Evolutionary conservation across 1,140 invertebrate species (phyloP).

Genomic region (Trachymyrmex cornetzi): DNA sequence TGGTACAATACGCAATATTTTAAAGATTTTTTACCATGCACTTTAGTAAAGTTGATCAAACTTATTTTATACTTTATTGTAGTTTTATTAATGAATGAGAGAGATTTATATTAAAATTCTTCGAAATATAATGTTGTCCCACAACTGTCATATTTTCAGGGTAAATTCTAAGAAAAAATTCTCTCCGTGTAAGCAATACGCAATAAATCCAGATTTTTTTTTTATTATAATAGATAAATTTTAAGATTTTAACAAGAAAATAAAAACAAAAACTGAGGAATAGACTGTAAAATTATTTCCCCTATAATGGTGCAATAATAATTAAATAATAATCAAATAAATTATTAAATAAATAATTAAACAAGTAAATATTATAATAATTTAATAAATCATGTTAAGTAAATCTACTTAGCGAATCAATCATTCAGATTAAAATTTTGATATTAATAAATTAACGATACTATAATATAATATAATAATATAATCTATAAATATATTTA

Average conservation of each 20-base stretch:
- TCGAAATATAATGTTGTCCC: too few relatives aligned
- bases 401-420: slow-evolving; percentile 6
- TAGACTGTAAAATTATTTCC: background rate
- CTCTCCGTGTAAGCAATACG: too few relatives aligned
- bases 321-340: too few relatives aligned
- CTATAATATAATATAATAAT: background rate
- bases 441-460: slow-evolving; percentile 15
- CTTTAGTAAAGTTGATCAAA: too few relatives aligned
- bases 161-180: too few relatives aligned
- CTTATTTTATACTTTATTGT: too few relatives aligned
- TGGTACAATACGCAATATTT: too few relatives aligned
- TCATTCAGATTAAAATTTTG: background rate
- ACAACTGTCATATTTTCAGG: too few relatives aligned
- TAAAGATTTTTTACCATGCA: too few relatives aligned
- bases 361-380: background rate
- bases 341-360: slow-evolving; percentile 2
- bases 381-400: background rate
- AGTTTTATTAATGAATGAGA: too few relatives aligned
- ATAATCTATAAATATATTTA: background rate
- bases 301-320: background rate
- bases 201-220: background rate
- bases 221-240: background rate
- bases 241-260: background rate
- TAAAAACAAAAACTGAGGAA: background rate
- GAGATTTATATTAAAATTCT: too few relatives aligned